Evolutionary conservation across 2,888 invertebrate genomes (phyloP).

Genomic region (Panzeria rudis): DNA sequence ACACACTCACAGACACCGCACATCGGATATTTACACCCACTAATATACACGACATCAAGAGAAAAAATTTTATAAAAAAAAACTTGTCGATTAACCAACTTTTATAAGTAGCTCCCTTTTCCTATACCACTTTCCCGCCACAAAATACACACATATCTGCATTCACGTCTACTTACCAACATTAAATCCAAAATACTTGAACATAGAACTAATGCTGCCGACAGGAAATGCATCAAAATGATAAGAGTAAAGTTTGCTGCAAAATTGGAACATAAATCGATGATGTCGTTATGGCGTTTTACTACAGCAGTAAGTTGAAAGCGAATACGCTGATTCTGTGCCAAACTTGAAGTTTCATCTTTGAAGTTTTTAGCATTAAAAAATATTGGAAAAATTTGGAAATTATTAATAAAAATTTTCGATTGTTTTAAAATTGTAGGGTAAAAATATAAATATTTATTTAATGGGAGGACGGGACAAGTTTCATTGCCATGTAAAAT

Average conservation of each 20-base stretch:
- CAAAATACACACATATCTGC: neutral
- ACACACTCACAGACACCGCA: slow-evolving; percentile 4
- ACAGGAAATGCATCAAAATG: slow-evolving; percentile 82
- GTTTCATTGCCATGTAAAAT: neutral
- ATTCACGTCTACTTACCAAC: slow-evolving; percentile 78
- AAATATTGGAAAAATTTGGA: neutral
- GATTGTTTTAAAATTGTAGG: neutral
- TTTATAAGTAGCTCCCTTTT: neutral
- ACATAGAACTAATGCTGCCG: slow-evolving; percentile 81
- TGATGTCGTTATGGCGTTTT: slow-evolving; percentile 80
- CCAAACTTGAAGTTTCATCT: slow-evolving; percentile 70
- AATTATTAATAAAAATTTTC: neutral
- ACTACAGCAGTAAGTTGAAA: slow-evolving; percentile 76
- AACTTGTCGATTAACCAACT: slow-evolving; percentile 21
- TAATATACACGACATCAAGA: neutral
- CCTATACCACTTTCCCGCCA: neutral
- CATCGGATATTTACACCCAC: slow-evolving; percentile 13
- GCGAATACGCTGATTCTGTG: slow-evolving; percentile 76
- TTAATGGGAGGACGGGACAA: neutral
- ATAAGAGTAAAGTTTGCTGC: slow-evolving; percentile 79
- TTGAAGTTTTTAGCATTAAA: slow-evolving; percentile 4
- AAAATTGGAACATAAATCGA: slow-evolving; percentile 81
- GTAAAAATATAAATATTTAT: neutral
- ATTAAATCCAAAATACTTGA: slow-evolving; percentile 81
- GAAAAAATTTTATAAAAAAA: neutral